These are phyloP conservation scores for Penaeus vannamei DNA, from an alignment of 1,140 invertebrate genomes.

Conservation along the genomic window DNA sequence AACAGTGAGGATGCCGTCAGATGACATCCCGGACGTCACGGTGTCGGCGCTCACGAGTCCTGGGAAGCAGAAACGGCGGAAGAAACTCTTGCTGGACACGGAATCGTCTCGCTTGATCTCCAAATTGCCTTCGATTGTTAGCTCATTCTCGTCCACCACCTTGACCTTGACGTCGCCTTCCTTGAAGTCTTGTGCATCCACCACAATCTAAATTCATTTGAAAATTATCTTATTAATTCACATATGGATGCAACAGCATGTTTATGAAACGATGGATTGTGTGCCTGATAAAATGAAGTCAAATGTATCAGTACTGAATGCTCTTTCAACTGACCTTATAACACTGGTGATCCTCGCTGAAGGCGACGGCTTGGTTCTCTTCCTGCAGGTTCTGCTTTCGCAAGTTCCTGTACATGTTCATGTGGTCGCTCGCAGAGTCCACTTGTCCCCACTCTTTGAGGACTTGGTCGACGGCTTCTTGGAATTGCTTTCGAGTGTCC, in stretches of 20 bases:
- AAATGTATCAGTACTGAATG: background rate
- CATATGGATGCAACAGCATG: no score
- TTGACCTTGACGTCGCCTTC: conserved; percentile 39
- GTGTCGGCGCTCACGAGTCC: conserved; percentile 5
- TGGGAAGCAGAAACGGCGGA: conserved; percentile 41
- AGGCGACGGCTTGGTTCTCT: conserved; percentile 31
- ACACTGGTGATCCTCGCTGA: conserved; percentile 15
- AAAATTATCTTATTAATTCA: background rate
- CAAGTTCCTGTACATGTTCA: conserved; percentile 38
- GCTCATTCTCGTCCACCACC: conserved; percentile 42
- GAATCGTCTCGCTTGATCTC: conserved; percentile 27
- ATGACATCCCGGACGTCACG: conserved; percentile 40
- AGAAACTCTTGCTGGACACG: conserved; percentile 30
- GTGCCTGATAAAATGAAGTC: no score
- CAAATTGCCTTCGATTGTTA: conserved; percentile 40
- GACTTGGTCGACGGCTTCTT: conserved; percentile 25
- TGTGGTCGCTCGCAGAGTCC: background rate
- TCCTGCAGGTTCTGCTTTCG: background rate
- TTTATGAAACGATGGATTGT: no score
- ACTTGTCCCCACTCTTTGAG: conserved; percentile 2
- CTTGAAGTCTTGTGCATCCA: conserved; percentile 54
- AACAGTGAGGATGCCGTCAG: conserved; percentile 53
- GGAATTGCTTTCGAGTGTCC: conserved; percentile 35
- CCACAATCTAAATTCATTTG: conserved; percentile 29
- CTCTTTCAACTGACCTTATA: conserved; percentile 30